Evolutionary conservation across 2,888 invertebrate genomes (phyloP), one percentile per base, ranked within the genome.

Genomic region (Drosophila suboccidentalis): DNA sequence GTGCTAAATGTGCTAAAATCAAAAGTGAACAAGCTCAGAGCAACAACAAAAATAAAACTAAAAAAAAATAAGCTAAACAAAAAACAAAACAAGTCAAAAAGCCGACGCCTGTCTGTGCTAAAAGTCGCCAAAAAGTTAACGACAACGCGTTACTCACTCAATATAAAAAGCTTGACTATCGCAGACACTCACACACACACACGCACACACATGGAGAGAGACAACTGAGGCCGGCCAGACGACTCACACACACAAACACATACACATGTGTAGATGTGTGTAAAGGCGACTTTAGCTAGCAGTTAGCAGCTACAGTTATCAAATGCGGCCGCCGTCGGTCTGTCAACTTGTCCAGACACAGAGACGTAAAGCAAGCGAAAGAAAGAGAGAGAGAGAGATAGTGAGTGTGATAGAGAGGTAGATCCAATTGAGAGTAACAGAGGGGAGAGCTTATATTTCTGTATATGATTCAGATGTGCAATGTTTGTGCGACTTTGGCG

Each of bases 241-340:
- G 26, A 77, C 74, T 74, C 59, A 74, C 73, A 77, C 50, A 74
- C 36, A 55, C 6, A 39, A 15, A 41, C 68, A 59, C 11, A 53
- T 15, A 17, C 36, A 55, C 9, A 38, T 22, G 32, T 17, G 53
- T 32, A 49, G 29, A 44, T 51, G n/a, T 46, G n/a, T 69, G 44
- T 49, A 36, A 44, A 53, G 47, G 72, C 66, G 57, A 66, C 72
- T 57, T 66, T 34, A 60, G 77, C 77, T 65, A 74, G 61, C 79
- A 65, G 72, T 80, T 71, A 82, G 69, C 71, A 87, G 76, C 79
- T 87, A 85, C 85, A 84, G 75, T 77, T 82, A 83, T 82, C 85
- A 87, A 84, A 76, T 83, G 82, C 82, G 76, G 61, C 63, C 54
- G 81, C 75, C 68, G 71, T 71, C 76, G 63, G 75, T 61, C 81